These are phyloP conservation scores for Luidia sarsii DNA, from an alignment of 53 echinoderm and acorn worm species.

Conservation along the genomic window DNA sequence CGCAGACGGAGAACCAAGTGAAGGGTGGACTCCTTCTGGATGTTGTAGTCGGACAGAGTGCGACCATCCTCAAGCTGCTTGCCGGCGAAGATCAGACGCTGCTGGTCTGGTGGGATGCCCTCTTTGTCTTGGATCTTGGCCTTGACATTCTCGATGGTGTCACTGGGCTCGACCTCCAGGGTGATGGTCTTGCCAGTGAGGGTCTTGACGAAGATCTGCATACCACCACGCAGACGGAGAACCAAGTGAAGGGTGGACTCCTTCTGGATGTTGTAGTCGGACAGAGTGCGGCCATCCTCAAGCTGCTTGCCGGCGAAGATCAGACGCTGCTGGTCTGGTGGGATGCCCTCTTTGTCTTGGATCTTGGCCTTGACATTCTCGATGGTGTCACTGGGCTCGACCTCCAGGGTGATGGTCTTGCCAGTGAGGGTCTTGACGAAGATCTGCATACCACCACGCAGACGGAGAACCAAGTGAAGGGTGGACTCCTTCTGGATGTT, in stretches of 20 bases:
- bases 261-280: conserved; percentile 90
- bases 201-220: conserved; percentile 90
- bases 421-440: conserved; percentile 88
- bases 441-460: conserved; percentile 93
- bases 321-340: conserved; percentile 86
- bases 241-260: conserved; percentile 80
- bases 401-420: conserved; percentile 88
- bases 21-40: conserved; percentile 79
- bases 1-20: conserved; percentile 80
- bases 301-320: conserved; percentile 88
- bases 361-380: conserved; percentile 89
- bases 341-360: conserved; percentile 86
- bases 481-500: conserved; percentile 89
- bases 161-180: conserved; percentile 82
- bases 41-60: conserved; percentile 83
- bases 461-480: conserved; percentile 77
- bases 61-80: conserved; percentile 98
- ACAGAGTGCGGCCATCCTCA: conserved; percentile 82
- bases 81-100: conserved; percentile 98
- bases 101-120: conserved; percentile 97
- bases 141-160: conserved; percentile 85
- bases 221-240: conserved; percentile 82
- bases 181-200: conserved; percentile 88
- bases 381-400: conserved; percentile 84
- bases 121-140: conserved; percentile 87